Evolutionary conservation across 2,113 vertebrate genomes (phyloP), one percentile per base, ranked within the genome.

Genomic region (Neotoma lepida): DNA sequence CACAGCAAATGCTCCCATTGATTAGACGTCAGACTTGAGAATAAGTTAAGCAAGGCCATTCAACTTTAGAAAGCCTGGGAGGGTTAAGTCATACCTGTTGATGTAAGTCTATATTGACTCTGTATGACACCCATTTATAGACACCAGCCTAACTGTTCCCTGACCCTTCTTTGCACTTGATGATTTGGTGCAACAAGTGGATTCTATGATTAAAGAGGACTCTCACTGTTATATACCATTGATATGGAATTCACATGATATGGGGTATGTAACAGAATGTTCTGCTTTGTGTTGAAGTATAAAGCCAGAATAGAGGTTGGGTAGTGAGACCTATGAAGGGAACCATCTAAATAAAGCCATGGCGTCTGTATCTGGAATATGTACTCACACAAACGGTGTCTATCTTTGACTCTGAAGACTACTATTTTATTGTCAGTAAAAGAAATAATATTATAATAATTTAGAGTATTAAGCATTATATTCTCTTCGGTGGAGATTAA

Each of bases 1-100:
- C 63, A 95, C 44, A 49, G 30, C 44, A 88, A 94, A 96, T 86
- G 86, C 51, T 82, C 9, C 77, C 93, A 49, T 17, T 96, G 63
- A 81, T 80, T 90, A 46, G n/a, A 76, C 39, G 70, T 93, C n/a
- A 91, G 51, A 18, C 64, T 85, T 26, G 63, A 85, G 77, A 30
- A 64, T n/a, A 93, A 94, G 58, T 93, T 84, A 95, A 81, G 64
- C 26, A 56, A 78, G 13, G 6, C 10, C 68, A 82, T 64, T 92
- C 89, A 78, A 77, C 85, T 56, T 93, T 74, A 88, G 74, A 80
- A 92, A 94, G 63, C 54, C 73, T 49, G 35, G 71, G 20, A 56
- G 4, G 49, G n/a, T 74, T 56, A 44, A 74, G 26, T 71, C 33
- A n/a, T 39, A 24, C 54, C 76, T 93, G 9, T 61, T 61, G 9